Conservation (phyloP, 1,140 invertebrate species). For the Achatina immaculata region DNA sequence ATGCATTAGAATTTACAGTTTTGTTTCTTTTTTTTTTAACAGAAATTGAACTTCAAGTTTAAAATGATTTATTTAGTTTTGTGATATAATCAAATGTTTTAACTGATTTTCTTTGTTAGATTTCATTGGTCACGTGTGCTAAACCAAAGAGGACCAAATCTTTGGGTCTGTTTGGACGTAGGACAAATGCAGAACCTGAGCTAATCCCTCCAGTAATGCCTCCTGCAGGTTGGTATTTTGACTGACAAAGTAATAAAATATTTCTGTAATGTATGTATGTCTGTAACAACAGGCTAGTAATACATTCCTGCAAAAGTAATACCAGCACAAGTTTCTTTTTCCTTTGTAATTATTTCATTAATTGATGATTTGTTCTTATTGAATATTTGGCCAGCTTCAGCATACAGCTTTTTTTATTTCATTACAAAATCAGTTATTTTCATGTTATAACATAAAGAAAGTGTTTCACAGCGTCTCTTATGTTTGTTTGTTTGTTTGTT, state of each 20-base stretch:
- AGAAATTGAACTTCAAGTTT: background rate
- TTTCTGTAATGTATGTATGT: no score
- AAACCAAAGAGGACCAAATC: background rate
- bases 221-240: constrained; percentile 50
- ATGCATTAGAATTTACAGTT: background rate
- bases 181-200: constrained; percentile 31
- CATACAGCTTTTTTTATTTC: no score
- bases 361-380: no score
- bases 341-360: no score
- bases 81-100: background rate
- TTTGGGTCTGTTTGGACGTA: background rate
- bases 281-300: no score
- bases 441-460: no score
- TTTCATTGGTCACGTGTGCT: background rate
- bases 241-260: constrained; percentile 1
- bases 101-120: background rate
- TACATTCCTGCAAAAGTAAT: no score
- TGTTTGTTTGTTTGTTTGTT: no score
- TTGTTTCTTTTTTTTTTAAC: background rate
- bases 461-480: no score
- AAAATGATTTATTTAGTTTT: background rate
- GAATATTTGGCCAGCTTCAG: no score
- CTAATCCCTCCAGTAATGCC: constrained; percentile 62
- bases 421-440: no score
- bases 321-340: no score